phyloP scores from a whole-genome alignment of 2,888 invertebrate genomes.

The Amiota minor region DNA sequence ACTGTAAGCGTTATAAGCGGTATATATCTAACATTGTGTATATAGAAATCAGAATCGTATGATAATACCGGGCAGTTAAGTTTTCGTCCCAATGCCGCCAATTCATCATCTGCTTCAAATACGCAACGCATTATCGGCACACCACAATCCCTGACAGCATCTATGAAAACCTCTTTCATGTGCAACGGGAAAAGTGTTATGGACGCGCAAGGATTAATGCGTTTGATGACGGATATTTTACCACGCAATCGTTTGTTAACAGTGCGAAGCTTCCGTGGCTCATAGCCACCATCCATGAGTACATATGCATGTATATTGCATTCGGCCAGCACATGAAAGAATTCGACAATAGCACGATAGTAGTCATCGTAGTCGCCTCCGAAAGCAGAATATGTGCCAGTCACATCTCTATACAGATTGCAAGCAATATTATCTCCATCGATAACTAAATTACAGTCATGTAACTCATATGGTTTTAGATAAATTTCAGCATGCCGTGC shows the following conservation, averaged over 20 bases:
- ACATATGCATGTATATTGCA: constrained; percentile 84
- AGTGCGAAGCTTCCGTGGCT: constrained; percentile 82
- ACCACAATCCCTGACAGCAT: constrained; percentile 79
- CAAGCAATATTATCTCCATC: constrained; percentile 87
- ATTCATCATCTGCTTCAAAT: constrained; percentile 92
- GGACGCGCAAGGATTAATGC: constrained; percentile 76
- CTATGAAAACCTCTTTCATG: constrained; percentile 82
- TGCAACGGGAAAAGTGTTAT: constrained; percentile 83
- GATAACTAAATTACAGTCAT: constrained; percentile 81
- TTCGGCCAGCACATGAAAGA: constrained; percentile 80
- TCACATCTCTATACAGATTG: constrained; percentile 79
- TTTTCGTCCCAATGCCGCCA: constrained; percentile 85
- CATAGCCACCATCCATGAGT: constrained; percentile 86
- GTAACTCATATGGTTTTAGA: constrained; percentile 78
- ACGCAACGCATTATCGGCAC: constrained; percentile 83
- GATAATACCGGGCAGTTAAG: constrained; percentile 90
- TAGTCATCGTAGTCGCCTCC: constrained; percentile 90
- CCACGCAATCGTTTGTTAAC: constrained; percentile 77
- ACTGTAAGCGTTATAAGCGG: constrained; percentile 81
- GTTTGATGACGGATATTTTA: constrained; percentile 77
- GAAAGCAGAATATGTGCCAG: constrained; percentile 81
- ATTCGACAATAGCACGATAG: constrained; percentile 78
- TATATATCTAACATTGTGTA: constrained; percentile 88
- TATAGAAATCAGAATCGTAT: constrained; percentile 95
- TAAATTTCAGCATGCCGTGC: constrained; percentile 79